A percentile compares a stretch with the other conserved stretches of the same genome.
These are phyloP conservation scores for Oikopleura dioica DNA, from an alignment of 23 tunicate species.

Conservation along the genomic window DNA sequence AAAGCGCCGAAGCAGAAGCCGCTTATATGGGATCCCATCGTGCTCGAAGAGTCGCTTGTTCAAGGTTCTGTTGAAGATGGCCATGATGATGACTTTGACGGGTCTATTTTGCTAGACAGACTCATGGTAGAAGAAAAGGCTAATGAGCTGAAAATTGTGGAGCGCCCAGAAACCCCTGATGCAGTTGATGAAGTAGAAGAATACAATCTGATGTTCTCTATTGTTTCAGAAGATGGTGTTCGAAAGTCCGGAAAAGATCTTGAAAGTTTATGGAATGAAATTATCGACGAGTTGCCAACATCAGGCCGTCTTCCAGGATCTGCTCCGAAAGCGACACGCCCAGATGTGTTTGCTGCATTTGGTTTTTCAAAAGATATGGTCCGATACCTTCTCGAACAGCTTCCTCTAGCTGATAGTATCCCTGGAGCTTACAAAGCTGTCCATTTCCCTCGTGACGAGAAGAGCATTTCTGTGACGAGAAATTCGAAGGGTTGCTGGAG, in stretches of 20 bases:
- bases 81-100: neutral
- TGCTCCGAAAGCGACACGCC: neutral
- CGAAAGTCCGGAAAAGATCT: neutral
- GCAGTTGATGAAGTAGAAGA: neutral
- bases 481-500: neutral
- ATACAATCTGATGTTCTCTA: neutral
- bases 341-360: neutral
- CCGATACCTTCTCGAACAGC: neutral
- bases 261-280: neutral
- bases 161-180: neutral
- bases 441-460: neutral
- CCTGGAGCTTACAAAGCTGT: neutral
- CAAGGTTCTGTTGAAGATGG: neutral
- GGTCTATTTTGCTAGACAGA: neutral
- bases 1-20: neutral
- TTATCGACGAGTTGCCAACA: neutral
- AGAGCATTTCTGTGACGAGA: neutral
- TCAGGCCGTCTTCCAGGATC: neutral
- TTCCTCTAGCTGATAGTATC: neutral
- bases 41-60: neutral
- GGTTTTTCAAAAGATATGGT: neutral
- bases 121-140: too few species aligned
- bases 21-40: too few species aligned
- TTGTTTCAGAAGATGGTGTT: neutral
- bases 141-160: neutral